Evolutionary conservation across 2,113 vertebrate genomes (phyloP).

Genomic region (Jacana jacana): DNA sequence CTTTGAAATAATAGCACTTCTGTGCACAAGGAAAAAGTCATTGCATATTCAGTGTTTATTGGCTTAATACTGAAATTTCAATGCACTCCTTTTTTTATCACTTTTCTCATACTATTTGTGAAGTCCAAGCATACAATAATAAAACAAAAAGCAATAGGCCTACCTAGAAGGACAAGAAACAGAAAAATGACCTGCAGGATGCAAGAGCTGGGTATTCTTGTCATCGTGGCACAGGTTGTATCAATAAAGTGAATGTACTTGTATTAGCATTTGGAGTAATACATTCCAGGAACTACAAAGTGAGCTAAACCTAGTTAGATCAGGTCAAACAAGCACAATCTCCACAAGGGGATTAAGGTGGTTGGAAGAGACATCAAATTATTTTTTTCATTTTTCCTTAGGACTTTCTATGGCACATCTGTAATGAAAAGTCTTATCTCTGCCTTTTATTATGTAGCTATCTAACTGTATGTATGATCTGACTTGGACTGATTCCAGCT

Average conservation of each 20-base stretch:
- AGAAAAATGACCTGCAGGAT: background rate
- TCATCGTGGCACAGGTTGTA: background rate
- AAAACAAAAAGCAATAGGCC: background rate
- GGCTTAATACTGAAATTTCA: background rate
- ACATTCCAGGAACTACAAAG: constrained; percentile 38
- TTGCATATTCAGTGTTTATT: background rate
- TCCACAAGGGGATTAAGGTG: constrained; percentile 21
- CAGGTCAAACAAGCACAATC: constrained; percentile 29
- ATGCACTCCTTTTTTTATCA: background rate
- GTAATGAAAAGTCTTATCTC: constrained; percentile 52
- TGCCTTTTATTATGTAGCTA: constrained; percentile 16
- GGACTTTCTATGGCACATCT: background rate
- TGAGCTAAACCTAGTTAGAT: constrained; percentile 28
- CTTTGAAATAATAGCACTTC: background rate
- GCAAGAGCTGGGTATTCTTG: background rate
- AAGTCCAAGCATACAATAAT: background rate
- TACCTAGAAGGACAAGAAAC: background rate
- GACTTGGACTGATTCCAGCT: constrained; percentile 19
- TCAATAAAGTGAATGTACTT: background rate
- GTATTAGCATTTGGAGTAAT: constrained; percentile 8
- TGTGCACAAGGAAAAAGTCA: background rate
- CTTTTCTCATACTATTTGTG: background rate
- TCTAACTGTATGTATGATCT: background rate
- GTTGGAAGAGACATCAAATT: constrained; percentile 14
- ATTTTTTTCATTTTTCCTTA: constrained; percentile 41